Evolutionary conservation across 1,140 invertebrate genomes (phyloP).

Genomic region (Akabosia matsudoensis): DNA sequence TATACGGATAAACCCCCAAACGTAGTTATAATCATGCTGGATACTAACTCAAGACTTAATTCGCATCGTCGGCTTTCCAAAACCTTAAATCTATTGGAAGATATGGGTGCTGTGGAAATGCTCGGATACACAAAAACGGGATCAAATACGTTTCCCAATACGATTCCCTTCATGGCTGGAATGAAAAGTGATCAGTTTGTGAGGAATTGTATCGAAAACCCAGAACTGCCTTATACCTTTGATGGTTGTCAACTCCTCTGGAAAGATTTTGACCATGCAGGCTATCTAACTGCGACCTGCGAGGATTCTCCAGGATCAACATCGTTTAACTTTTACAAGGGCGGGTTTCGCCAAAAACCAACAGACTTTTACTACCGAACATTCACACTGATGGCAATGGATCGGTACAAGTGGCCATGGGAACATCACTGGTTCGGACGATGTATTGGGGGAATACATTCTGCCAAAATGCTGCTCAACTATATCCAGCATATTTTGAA

Average conservation of each 20-base stretch:
- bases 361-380: constrained; percentile 78
- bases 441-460: not conserved
- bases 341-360: constrained; percentile 72
- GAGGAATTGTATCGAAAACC: too few species aligned
- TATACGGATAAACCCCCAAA: not conserved
- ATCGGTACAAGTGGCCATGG: too few species aligned
- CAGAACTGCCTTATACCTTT: constrained; percentile 30
- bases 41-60: constrained; percentile 80
- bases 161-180: constrained; percentile 42
- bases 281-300: constrained; percentile 51
- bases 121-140: constrained; percentile 48
- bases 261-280: constrained; percentile 49
- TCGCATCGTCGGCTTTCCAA: constrained; percentile 63
- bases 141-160: constrained; percentile 51
- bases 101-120: constrained; percentile 31
- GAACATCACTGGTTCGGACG: not conserved
- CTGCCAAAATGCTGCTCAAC: not conserved
- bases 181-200: not conserved
- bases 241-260: constrained; percentile 52
- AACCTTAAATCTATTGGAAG: not conserved
- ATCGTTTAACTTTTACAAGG: constrained; percentile 67
- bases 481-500: not conserved
- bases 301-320: constrained; percentile 52
- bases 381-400: constrained; percentile 57
- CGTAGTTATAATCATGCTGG: constrained; percentile 64